A percentile compares a stretch with the other conserved stretches of the same genome.
Conservation (phyloP, 92 coral and sea anemone genomes). For the Ricordea florida region DNA sequence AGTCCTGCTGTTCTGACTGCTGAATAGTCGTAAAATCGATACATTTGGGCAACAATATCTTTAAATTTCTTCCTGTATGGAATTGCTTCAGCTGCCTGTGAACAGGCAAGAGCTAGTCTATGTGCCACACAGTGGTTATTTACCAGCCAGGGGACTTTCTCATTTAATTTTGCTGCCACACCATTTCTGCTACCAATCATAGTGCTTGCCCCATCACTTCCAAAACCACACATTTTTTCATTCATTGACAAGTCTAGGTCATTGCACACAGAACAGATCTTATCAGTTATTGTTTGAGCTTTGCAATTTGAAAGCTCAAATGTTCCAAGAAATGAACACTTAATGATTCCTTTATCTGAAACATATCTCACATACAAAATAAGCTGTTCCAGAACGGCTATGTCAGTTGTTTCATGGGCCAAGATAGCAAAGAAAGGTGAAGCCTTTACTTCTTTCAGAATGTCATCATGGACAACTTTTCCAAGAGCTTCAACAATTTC, state of each 20-base stretch:
- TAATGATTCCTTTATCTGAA: neutral
- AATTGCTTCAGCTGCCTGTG: slow-evolving; percentile 10
- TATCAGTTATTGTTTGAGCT: neutral
- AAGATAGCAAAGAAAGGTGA: slow-evolving; percentile 7
- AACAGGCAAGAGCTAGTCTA: slow-evolving; percentile 26
- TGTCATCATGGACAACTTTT: neutral
- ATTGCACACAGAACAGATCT: neutral
- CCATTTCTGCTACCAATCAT: slow-evolving; percentile 33
- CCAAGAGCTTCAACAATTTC: slow-evolving; percentile 10
- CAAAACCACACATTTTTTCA: slow-evolving; percentile 28
- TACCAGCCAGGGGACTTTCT: slow-evolving; percentile 40
- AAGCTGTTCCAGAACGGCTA: slow-evolving; percentile 28
- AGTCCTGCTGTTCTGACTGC: slow-evolving; percentile 44
- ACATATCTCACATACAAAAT: slow-evolving; percentile 6
- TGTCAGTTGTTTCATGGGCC: slow-evolving; percentile 32
- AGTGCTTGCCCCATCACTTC: slow-evolving; percentile 46
- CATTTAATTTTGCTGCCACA: slow-evolving; percentile 45
- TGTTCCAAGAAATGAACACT: slow-evolving; percentile 19
- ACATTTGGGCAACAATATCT: slow-evolving; percentile 2
- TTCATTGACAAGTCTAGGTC: slow-evolving; percentile 6
- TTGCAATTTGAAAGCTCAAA: slow-evolving; percentile 3
- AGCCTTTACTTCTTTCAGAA: neutral
- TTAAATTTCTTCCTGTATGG: slow-evolving; percentile 25
- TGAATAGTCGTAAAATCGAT: slow-evolving; percentile 17
- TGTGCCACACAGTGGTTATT: slow-evolving; percentile 43